phyloP scores from a whole-genome alignment of 2,888 invertebrate genomes.

The Meteorus cinctellus region DNA sequence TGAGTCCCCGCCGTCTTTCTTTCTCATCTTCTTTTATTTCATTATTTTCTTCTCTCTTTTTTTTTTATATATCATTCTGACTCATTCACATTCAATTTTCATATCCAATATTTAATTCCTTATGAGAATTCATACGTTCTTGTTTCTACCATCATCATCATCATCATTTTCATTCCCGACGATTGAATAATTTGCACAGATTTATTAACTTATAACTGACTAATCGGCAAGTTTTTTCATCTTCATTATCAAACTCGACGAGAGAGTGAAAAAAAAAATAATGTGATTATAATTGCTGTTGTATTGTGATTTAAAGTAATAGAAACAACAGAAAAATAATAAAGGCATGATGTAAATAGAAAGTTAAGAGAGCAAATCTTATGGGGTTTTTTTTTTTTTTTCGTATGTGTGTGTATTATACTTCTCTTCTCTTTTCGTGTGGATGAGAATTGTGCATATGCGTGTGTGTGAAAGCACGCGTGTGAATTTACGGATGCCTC shows the following conservation, averaged over 20 bases:
- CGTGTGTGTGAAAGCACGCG: slow-evolving; percentile 32
- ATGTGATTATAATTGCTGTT: slow-evolving; percentile 22
- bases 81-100: slow-evolving; percentile 6
- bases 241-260: background rate
- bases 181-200: too few species aligned
- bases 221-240: too few species aligned
- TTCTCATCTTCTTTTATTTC: slow-evolving; percentile 30
- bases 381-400: background rate
- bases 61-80: slow-evolving; percentile 21
- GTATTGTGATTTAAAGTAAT: slow-evolving; percentile 26
- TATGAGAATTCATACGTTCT: background rate
- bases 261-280: background rate
- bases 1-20: slow-evolving; percentile 47
- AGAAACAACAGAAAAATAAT: slow-evolving; percentile 14
- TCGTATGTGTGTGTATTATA: slow-evolving; percentile 8
- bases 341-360: slow-evolving; percentile 40
- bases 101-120: background rate
- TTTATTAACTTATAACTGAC: too few species aligned
- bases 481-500: slow-evolving; percentile 46
- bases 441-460: background rate
- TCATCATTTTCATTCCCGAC: too few species aligned
- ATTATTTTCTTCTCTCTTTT: too few species aligned
- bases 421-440: background rate
- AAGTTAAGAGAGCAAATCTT: slow-evolving; percentile 26
- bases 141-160: too few species aligned